phyloP scores from a whole-genome alignment of 23 tunicate species.

The Ciona savignyi region DNA sequence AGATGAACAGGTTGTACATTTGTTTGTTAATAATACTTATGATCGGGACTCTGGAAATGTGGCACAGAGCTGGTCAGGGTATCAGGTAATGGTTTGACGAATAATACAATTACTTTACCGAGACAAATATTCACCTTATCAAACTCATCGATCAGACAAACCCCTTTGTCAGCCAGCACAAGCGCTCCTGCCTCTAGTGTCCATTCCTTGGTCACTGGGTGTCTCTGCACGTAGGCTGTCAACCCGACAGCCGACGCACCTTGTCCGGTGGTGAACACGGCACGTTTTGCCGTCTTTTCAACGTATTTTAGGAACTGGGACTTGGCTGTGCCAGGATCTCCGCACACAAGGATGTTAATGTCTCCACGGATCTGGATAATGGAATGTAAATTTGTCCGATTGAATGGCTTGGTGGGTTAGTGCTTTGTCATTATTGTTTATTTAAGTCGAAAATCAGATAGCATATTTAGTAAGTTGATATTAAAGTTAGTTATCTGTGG shows the following conservation, averaged over 20 bases:
- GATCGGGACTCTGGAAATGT: too few species aligned
- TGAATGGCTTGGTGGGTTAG: too few species aligned
- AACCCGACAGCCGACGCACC: slow-evolving; percentile 99
- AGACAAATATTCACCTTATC: slow-evolving; percentile 91
- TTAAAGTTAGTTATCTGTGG: too few species aligned
- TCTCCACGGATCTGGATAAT: slow-evolving; percentile 67
- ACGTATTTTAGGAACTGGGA: slow-evolving; percentile 95
- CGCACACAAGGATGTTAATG: slow-evolving; percentile 94
- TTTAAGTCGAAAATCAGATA: too few species aligned
- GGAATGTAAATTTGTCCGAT: too few species aligned
- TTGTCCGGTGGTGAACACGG: slow-evolving; percentile 94
- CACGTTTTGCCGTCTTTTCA: slow-evolving; percentile 86
- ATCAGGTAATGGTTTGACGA: too few species aligned
- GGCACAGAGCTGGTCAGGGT: too few species aligned
- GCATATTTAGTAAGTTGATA: too few species aligned
- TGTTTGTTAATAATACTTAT: too few species aligned
- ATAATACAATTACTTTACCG: too few species aligned
- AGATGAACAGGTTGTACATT: too few species aligned
- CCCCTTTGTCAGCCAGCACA: slow-evolving; percentile 99
- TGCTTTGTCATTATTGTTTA: too few species aligned
- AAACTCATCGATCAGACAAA: slow-evolving; percentile 97
- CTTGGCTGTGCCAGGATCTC: slow-evolving; percentile 99
- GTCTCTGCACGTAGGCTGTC: slow-evolving; percentile 97
- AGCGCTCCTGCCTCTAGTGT: slow-evolving; percentile 99
- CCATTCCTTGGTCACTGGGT: slow-evolving; percentile 97